These are phyloP conservation scores for Porites lobata DNA, from an alignment of 92 coral and sea anemone genomes.

Conservation along the genomic window DNA sequence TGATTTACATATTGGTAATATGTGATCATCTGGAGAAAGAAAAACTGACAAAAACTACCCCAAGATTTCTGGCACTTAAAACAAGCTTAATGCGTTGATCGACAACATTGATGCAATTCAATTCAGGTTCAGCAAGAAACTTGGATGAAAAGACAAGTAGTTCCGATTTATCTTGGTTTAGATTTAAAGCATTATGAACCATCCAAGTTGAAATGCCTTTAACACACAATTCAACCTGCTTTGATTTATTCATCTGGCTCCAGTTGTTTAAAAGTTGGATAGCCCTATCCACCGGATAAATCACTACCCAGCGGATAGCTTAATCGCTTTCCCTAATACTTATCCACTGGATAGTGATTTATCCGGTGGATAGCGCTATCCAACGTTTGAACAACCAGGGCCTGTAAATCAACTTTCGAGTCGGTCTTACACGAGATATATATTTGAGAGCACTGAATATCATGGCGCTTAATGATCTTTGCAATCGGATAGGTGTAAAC, in stretches of 20 bases:
- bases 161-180: constrained; percentile 30
- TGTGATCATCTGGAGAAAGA: background rate
- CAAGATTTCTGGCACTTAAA: too few relatives aligned
- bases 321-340: too few relatives aligned
- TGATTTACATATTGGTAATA: background rate
- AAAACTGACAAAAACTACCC: background rate
- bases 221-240: constrained; percentile 21
- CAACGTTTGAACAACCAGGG: too few relatives aligned
- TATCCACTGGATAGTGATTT: too few relatives aligned
- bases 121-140: background rate
- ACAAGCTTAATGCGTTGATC: background rate
- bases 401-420: background rate
- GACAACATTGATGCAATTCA: background rate
- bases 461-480: background rate
- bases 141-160: background rate
- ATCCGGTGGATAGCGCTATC: too few relatives aligned
- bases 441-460: background rate
- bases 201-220: constrained; percentile 37
- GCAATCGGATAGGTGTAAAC: background rate
- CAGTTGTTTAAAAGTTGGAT: too few relatives aligned
- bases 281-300: too few relatives aligned
- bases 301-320: too few relatives aligned
- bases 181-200: constrained; percentile 34
- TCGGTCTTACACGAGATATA: constrained; percentile 9
- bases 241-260: background rate